Base-by-base conservation (phyloP, 53 echinoderm and acorn worm genomes). In the Echinometra lucunter region DNA sequence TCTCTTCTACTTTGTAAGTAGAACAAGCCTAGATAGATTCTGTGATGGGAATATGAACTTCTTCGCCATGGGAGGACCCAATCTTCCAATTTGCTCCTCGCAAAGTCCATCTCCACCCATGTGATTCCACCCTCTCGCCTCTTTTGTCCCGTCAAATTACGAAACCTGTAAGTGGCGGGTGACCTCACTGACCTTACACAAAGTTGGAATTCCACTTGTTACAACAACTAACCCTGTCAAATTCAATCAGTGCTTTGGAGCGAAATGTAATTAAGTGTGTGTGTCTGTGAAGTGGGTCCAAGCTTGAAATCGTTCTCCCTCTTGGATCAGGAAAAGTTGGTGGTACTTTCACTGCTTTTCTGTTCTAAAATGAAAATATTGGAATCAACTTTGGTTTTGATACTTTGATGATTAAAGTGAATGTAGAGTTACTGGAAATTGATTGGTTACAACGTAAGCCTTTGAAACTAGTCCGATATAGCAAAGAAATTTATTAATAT, bases 181-280 rank as follows among this genome's bases (percentile, higher is more conserved):
- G 81, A 93, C 93, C 93, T 58, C 58, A 19, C 8, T 58, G 78
- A 93, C 93, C 72, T 57, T 56, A 80, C 80, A 80, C 78, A 57
- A 56, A 70, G 92, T 92, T 57, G 93, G 93, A 75, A 93, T 93
- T 75, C 82, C 81, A 93, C 93, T 93, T 93, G 93, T 93, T 93
- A 57, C 93, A 80, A 80, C 93, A 93, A 93, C 93, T 93, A 80
- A 81, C 93, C 57, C 93, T 93, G 93, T 93, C 93, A 93, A 93
- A 75, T 55, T 81, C 93, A 93, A 93, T 93, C 93, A 93, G 78
- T 47, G 37, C 53, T 37, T 11, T 21, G 21, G 56, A 80, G 93
- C 56, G 2, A 80, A 93, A 93, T 57, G 81, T 93, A 80, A 93
- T 93, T 93, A 80, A 60, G 93, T 37, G 57, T 93, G 57, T 93